These are phyloP conservation scores for Delphinapterus leucas DNA, from an alignment of 2,113 vertebrate species.

Conservation along the genomic window DNA sequence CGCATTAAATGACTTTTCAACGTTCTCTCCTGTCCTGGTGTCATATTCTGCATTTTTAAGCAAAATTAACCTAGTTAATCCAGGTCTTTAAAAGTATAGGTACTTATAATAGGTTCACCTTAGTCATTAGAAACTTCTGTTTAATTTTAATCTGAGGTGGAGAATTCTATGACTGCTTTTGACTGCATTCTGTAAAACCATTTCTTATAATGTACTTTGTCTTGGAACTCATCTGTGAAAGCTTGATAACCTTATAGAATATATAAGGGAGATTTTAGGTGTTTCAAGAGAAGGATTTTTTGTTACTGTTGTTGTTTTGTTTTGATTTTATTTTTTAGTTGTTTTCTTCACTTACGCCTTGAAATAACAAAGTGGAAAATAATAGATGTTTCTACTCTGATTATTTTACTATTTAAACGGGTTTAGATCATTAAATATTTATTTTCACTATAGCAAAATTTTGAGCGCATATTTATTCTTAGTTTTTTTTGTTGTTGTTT, in stretches of 20 bases:
- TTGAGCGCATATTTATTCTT: neutral
- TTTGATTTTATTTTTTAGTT: neutral
- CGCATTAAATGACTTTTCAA: neutral
- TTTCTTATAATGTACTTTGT: neutral
- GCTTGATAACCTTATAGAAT: neutral
- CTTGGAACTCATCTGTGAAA: neutral
- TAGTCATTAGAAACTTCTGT: neutral
- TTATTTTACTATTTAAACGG: neutral
- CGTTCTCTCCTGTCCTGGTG: neutral
- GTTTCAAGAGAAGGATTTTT: neutral
- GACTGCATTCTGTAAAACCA: neutral
- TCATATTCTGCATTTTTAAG: neutral
- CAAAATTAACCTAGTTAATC: neutral
- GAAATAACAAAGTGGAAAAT: neutral
- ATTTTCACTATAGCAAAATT: neutral
- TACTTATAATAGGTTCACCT: neutral
- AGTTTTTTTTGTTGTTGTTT: neutral
- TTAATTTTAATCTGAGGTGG: neutral
- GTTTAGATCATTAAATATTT: neutral
- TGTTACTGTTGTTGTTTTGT: neutral
- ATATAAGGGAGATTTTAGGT: neutral
- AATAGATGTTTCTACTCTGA: neutral
- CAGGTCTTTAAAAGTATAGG: neutral
- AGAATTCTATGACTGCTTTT: neutral
- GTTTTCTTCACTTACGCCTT: neutral